Percentiles rank a stretch among this genome's conserved stretches.
Evolutionary conservation across 2,113 vertebrate species (phyloP).

Genomic region (Isichthys henryi): DNA sequence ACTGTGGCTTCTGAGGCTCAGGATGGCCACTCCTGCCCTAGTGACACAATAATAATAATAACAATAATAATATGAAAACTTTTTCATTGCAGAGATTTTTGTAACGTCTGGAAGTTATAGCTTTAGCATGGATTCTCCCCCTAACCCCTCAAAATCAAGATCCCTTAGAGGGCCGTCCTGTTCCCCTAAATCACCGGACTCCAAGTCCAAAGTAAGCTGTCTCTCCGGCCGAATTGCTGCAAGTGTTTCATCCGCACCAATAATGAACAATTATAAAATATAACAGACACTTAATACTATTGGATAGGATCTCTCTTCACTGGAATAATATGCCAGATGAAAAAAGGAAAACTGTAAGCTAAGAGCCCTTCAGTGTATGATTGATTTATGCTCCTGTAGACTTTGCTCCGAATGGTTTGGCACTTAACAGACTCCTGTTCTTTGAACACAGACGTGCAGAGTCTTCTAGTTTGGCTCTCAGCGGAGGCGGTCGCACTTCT

Average conservation of each 20-base stretch:
- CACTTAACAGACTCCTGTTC: neutral
- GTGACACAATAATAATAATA: neutral
- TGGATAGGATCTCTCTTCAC: neutral
- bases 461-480: too few relatives aligned
- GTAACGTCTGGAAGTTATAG: neutral
- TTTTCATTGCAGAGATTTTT: neutral
- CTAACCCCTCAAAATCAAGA: constrained; percentile 11
- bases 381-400: neutral
- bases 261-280: neutral
- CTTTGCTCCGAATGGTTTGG: neutral
- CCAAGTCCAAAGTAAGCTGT: constrained; percentile 31
- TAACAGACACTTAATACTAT: neutral
- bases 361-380: neutral
- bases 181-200: constrained; percentile 25
- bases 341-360: neutral
- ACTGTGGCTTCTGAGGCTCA: neutral
- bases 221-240: neutral
- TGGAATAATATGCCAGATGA: neutral
- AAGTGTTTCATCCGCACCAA: neutral
- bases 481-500: too few relatives aligned
- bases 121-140: constrained; percentile 31
- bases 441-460: neutral
- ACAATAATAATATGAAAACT: neutral
- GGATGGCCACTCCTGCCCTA: neutral
- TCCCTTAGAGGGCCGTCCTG: constrained; percentile 11